A percentile compares a stretch with the other conserved stretches of the same genome.
Conservation (phyloP, 2,113 vertebrate genomes). For the Rhineura floridana region DNA sequence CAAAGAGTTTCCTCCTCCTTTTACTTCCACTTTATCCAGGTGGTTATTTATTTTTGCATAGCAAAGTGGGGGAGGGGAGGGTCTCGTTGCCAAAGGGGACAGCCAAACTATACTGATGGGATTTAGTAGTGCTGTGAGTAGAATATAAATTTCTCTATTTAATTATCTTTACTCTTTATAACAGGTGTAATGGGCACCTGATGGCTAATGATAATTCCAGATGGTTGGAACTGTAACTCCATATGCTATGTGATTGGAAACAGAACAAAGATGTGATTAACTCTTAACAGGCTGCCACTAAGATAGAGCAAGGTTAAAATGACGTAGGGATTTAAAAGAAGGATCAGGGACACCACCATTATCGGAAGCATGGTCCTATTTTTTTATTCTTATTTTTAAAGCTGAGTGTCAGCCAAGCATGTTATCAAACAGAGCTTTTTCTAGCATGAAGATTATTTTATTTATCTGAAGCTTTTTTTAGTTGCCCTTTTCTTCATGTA, state of each 20-base stretch:
- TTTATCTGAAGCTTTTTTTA: background rate
- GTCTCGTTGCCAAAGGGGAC: conserved; percentile 41
- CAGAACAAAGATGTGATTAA: background rate
- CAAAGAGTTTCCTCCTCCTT: conserved; percentile 32
- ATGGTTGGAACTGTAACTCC: conserved; percentile 58
- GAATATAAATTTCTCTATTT: background rate
- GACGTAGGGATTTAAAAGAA: background rate
- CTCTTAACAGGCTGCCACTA: background rate
- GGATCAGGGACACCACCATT: background rate
- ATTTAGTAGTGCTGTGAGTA: conserved; percentile 2
- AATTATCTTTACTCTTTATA: conserved; percentile 52
- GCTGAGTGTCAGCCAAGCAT: background rate
- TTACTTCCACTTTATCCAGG: conserved; percentile 39
- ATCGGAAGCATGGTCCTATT: background rate
- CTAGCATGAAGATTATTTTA: background rate
- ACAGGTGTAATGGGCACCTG: conserved; percentile 67
- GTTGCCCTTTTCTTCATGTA: background rate
- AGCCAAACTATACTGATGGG: conserved; percentile 26
- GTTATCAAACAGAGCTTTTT: background rate
- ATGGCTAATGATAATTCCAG: conserved; percentile 64
- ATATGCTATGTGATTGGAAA: conserved; percentile 43
- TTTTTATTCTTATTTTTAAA: background rate
- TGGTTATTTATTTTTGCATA: conserved; percentile 34
- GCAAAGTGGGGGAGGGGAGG: conserved; percentile 23
- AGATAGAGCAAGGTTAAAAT: background rate